Percentiles rank a stretch among this genome's conserved stretches.
Conservation (phyloP, 2,797 vertebrate species). For the Enteromius radiatus region DNA sequence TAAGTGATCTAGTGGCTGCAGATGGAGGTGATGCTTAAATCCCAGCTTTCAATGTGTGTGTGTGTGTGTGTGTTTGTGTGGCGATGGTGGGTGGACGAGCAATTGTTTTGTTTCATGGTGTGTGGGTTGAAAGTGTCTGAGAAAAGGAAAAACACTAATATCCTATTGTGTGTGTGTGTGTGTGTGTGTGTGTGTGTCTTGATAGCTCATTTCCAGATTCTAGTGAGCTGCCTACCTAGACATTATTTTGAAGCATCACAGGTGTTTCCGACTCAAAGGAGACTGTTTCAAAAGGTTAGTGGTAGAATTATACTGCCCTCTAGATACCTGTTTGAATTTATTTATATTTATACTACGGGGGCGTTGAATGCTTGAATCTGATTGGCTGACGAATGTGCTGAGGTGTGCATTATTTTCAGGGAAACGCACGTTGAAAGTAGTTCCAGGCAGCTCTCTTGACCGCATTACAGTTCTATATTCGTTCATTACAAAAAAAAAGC, state of each 20-base stretch:
- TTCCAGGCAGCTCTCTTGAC: no score
- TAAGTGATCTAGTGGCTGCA: slow-evolving; percentile 44
- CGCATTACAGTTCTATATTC: no score
- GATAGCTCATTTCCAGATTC: background rate
- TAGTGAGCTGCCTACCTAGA: background rate
- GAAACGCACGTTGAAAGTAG: no score
- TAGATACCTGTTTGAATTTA: background rate
- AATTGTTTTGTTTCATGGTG: slow-evolving; percentile 78
- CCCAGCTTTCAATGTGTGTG: slow-evolving; percentile 46
- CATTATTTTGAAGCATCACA: slow-evolving; percentile 15
- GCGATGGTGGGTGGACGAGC: slow-evolving; percentile 73
- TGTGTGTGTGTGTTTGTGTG: slow-evolving; percentile 65
- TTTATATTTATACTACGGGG: no score
- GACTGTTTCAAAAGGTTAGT: slow-evolving; percentile 6
- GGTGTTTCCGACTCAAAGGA: background rate
- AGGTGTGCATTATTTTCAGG: no score
- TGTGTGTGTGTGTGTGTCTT: slow-evolving; percentile 33
- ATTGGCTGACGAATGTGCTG: no score
- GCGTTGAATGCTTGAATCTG: no score
- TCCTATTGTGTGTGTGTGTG: slow-evolving; percentile 26
- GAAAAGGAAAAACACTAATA: slow-evolving; percentile 64
- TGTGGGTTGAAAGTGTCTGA: slow-evolving; percentile 80
- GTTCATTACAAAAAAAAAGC: background rate
- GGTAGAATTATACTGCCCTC: background rate
- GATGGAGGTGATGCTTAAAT: slow-evolving; percentile 30